phyloP scores from a whole-genome alignment of 2,888 invertebrate genomes.

The Parthenolecanium corni region DNA sequence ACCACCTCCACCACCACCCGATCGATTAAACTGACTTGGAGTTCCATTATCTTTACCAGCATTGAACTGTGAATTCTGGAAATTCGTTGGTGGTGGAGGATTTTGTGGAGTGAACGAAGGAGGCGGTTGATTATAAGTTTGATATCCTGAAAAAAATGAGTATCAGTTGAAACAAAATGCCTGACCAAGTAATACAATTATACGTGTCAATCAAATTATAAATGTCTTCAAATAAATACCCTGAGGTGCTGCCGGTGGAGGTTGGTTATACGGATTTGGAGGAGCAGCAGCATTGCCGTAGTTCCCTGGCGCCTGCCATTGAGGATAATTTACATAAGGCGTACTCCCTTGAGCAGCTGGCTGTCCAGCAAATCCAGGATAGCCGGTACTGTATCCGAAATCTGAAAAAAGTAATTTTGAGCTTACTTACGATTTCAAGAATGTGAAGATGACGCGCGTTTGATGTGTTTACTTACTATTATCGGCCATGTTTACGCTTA shows the following conservation, averaged over 20 bases:
- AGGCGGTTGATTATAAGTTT: slow-evolving; percentile 18
- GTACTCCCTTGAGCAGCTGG: slow-evolving; percentile 2
- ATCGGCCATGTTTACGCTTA: too few relatives aligned
- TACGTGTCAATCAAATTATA: too few relatives aligned
- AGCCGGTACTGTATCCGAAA: slow-evolving; percentile 25
- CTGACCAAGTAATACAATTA: too few relatives aligned
- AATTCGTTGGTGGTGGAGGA: slow-evolving; percentile 16
- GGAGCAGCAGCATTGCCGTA: slow-evolving; percentile 2
- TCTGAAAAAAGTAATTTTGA: slow-evolving; percentile 9
- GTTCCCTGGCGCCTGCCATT: slow-evolving; percentile 19
- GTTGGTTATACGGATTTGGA: slow-evolving; percentile 13
- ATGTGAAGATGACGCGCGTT: too few relatives aligned
- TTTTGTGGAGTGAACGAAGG: slow-evolving; percentile 15
- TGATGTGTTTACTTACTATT: too few relatives aligned
- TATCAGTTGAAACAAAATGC: too few relatives aligned
- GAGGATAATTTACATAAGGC: slow-evolving; percentile 17
- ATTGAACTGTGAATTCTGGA: not conserved
- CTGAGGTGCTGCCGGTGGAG: slow-evolving; percentile 18
- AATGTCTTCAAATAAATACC: not conserved
- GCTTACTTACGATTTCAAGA: not conserved
- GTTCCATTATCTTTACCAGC: slow-evolving; percentile 6
- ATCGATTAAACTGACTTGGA: slow-evolving; percentile 10
- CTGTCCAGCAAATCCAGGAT: slow-evolving; percentile 18
- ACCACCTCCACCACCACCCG: slow-evolving; percentile 1
- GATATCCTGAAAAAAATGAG: slow-evolving; percentile 5